Evolutionary conservation across 2,888 invertebrate genomes (phyloP), one percentile per base, ranked within the genome.

Genomic region (Congeria kusceri): DNA sequence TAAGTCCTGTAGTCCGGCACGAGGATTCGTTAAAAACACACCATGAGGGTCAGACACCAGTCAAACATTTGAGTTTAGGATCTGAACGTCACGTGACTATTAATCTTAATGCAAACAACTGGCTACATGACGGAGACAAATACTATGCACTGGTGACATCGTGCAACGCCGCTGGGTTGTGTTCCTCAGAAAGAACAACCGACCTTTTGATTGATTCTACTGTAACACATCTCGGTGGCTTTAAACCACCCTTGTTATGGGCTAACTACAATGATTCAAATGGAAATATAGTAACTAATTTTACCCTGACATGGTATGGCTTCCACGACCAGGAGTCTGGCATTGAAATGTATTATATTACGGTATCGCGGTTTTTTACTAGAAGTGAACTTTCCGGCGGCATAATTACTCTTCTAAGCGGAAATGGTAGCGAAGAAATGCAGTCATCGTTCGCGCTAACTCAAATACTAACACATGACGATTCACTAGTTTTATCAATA

Each of bases 161-260:
- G n/a, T 87, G 87, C 68, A 87, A 87, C 25, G 66, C 58, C n/a
- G 87, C 87, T 11, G 76, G 72, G 1, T 74, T 80, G 4, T 89
- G 89, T 73, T 61, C 77, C 9, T 67, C 81, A 9, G 73, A 67
- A n/a, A n/a, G 29, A 18, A 84, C 77, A 47, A 28, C 72, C n/a
- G 67, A 73, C 28, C 20, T 87, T 1, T 44, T 84, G 13, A 76
- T 89, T 28, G 87, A 89, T 72, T 83, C 85, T 9, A 75, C 86
- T 5, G 86, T 88, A 0, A 88, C 89, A 4, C 80, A 83, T 28
- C 18, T 83, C 0, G 87, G 87, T n/a, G 86, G 85, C 15, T 85
- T 87, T 20, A 79, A 74, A 32, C 73, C 67, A 23, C 77, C 79
- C 25, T 29, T 85, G 53, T 49, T 62, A 15, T 86, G 85, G 85